Conservation (phyloP, 2,888 invertebrate species). For the Entomobrya multifasciata region DNA sequence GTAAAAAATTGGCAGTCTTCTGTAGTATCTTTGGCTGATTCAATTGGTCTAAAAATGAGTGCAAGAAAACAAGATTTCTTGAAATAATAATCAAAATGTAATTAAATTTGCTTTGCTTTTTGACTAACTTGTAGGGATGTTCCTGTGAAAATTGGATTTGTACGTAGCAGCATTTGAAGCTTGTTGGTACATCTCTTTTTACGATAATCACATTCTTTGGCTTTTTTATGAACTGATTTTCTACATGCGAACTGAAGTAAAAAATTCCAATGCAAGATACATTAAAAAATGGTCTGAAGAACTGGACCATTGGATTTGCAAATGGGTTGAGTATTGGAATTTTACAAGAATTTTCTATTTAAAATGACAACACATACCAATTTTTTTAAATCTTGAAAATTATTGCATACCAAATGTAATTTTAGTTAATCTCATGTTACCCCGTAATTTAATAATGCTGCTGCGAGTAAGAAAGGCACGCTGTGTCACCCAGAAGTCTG, state of each 20-base stretch:
- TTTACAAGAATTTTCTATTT: constrained; percentile 38
- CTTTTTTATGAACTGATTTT: background rate
- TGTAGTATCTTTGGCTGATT: background rate
- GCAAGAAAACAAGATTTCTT: too few species aligned
- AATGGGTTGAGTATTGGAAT: constrained; percentile 49
- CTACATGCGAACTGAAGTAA: constrained; percentile 30
- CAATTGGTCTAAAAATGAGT: background rate
- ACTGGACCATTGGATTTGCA: background rate
- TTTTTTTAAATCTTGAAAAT: too few species aligned
- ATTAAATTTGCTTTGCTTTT: too few species aligned
- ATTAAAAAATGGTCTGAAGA: background rate
- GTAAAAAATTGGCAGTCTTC: constrained; percentile 13
- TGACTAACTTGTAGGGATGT: background rate
- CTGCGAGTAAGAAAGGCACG: constrained; percentile 9
- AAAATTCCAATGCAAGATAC: background rate
- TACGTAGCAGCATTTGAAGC: constrained; percentile 33
- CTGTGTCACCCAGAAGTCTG: constrained; percentile 21
- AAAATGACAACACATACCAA: too few species aligned
- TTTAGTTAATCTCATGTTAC: background rate
- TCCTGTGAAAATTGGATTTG: background rate
- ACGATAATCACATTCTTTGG: background rate
- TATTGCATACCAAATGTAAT: too few species aligned
- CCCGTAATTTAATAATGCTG: constrained; percentile 7
- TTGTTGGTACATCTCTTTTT: background rate
- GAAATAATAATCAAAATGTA: too few species aligned